Conservation (phyloP, 92 coral and sea anemone species). For the Umimayanthus kanabou region DNA sequence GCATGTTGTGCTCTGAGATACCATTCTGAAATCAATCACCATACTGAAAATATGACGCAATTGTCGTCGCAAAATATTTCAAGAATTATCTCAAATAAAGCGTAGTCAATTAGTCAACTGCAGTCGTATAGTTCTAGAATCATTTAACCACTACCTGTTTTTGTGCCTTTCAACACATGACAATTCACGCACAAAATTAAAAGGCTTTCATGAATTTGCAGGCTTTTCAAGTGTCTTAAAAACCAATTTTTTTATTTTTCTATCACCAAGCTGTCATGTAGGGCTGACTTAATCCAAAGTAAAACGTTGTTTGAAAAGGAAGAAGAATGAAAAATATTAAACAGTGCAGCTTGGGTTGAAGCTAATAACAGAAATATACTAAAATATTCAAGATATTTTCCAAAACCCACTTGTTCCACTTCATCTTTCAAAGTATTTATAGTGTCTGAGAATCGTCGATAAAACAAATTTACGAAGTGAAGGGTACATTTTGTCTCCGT, state of each 20-base stretch:
- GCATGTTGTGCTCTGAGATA: background rate
- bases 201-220: background rate
- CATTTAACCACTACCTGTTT: background rate
- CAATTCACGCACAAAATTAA: background rate
- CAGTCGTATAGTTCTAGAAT: background rate
- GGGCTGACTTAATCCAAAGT: background rate
- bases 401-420: background rate
- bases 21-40: conserved; percentile 20
- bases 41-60: background rate
- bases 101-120: background rate
- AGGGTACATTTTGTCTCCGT: background rate
- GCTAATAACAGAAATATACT: background rate
- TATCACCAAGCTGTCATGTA: background rate
- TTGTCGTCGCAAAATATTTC: conserved; percentile 16
- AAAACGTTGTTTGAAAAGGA: background rate
- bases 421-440: background rate
- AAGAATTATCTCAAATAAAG: background rate
- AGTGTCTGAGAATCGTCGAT: background rate
- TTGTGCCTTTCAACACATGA: background rate
- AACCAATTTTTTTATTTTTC: background rate
- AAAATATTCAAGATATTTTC: background rate
- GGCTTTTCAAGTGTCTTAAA: background rate
- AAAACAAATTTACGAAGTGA: background rate
- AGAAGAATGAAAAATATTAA: background rate
- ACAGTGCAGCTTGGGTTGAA: background rate